Evolutionary conservation across 2,888 invertebrate species (phyloP).

Genomic region (Isotomurus palustris): DNA sequence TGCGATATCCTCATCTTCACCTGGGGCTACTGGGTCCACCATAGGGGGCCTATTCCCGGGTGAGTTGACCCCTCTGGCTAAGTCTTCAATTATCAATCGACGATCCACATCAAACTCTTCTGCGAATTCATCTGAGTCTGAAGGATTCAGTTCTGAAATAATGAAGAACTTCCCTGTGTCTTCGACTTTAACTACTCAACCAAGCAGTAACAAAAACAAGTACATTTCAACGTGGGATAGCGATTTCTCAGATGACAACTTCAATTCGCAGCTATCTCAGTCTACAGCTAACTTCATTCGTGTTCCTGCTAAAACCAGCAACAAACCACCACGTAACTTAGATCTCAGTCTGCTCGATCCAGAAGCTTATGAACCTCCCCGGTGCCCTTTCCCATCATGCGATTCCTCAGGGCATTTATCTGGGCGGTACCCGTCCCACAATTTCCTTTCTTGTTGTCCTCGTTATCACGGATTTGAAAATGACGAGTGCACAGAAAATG

Average conservation of each 20-base stretch:
- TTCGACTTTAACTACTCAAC: not conserved
- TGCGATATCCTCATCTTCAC: too few relatives aligned
- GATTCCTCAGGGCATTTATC: slow-evolving; percentile 83
- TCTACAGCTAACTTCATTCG: slow-evolving; percentile 13
- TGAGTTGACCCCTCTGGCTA: not conserved
- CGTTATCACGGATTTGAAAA: slow-evolving; percentile 80
- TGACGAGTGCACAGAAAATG: slow-evolving; percentile 61
- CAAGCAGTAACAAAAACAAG: slow-evolving; percentile 1
- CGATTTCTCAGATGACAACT: slow-evolving; percentile 35
- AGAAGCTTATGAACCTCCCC: slow-evolving; percentile 55
- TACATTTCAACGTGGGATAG: slow-evolving; percentile 29
- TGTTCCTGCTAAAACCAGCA: slow-evolving; percentile 41
- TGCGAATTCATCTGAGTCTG: not conserved
- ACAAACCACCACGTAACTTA: slow-evolving; percentile 21
- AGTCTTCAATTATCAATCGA: not conserved
- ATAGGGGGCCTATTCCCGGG: too few relatives aligned
- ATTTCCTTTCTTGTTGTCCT: slow-evolving; percentile 87
- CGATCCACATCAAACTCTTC: slow-evolving; percentile 1
- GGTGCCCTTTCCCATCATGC: slow-evolving; percentile 79
- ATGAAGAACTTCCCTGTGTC: not conserved
- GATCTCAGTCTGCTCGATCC: slow-evolving; percentile 25
- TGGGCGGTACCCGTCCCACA: slow-evolving; percentile 74
- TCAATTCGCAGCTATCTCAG: not conserved
- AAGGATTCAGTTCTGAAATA: not conserved
- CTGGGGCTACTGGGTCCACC: not conserved